Base-by-base conservation (phyloP, 2,113 vertebrate species). In the Rhinolophus ferrumequinum region DNA sequence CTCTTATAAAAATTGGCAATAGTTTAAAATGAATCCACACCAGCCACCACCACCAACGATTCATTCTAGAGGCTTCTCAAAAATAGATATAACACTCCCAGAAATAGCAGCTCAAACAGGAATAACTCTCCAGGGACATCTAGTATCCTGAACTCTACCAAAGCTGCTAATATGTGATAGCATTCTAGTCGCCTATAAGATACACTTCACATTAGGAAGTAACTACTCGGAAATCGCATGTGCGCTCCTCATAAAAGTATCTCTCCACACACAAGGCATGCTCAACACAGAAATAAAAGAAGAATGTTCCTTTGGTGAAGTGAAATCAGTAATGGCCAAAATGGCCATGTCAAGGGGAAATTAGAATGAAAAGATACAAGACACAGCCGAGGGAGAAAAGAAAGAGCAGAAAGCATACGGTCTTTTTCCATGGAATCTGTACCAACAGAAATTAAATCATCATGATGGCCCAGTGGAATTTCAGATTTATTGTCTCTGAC, bases 301-400 rank as follows among this genome's bases (percentile, higher is more conserved):
- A 21, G 5, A 75, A 8, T 8, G 33, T 54, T 64, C 10, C 69
- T 87, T 54, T 10, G 13, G 13, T 54, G 47, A 66, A 41, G 35
- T 13, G 41, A 90, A 60, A 79, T 90, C 64, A 58, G 3, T 38
- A 66, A 24, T 38, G 33, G 69, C 10, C 30, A 19, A 58, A 52
- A 56, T 2, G 16, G 33, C 5, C 6, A 0, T 2, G 0, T 76
- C 12, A 1, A 7, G 35, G 66, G 64, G n/a, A 3, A 76, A 13
- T 41, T 3, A 41, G 52, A 62, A 33, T 64, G 5, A 82, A 94
- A 41, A 41, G 13, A 41, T 52, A 21, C 7, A 52, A 69, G 69
- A 26, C 38, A 60, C n/a, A 64, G 52, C 8, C 6, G 47, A 35
- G 44, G 67, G 8, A 41, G 58, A 28, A 21, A 76, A 87, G 54